Base-by-base conservation (phyloP, 2,888 invertebrate genomes). In the Ochropacha duplaris region DNA sequence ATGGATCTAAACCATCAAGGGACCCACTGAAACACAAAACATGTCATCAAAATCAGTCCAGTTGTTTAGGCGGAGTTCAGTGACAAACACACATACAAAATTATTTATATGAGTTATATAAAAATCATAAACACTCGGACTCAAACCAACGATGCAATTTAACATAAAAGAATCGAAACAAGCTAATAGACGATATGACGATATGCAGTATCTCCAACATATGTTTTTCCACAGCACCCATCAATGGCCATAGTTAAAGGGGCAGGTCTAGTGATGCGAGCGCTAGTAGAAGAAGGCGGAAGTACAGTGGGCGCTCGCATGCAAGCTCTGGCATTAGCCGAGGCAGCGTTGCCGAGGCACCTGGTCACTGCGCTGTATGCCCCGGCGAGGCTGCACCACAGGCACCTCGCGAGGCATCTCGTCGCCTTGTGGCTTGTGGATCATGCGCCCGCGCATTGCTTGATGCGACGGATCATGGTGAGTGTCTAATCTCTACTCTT, bases 231-330 rank as follows among this genome's bases (percentile, higher is more conserved):
- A 0, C 93, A 98, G 96, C 99, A 99, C 93, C 98, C 98, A 1
- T 99, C 99, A 4, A 94, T 99, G 94, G 99, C 99, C 0, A 98
- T 99, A 64, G 98, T 99, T 1, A 99, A 99, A 90, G 99, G 99
- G 44, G 99, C 99, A 0, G 99, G 99, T 0, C 93, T 99, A 56
- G 97, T 99, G 54, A 97, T 99, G 96, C 95, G 99, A 64, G 99
- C 99, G 22, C 95, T 99, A 28, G 99, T 99, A 57, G 99, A 99
- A 90, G 99, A 99, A 88, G 99, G 99, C 2, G 97, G 97, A 69
- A 94, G 96, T n/a, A 96, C 96, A 74, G 96, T 98, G 14, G 98
- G 99, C 0, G 95, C 96, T 31, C 96, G 97, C 77, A 99, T 99
- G 98, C 99, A 99, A 90, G 96, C 97, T 54, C 92, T 99, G 65